These are phyloP conservation scores for Entelurus aequoreus DNA, from an alignment of 2,113 vertebrate genomes.

Conservation along the genomic window DNA sequence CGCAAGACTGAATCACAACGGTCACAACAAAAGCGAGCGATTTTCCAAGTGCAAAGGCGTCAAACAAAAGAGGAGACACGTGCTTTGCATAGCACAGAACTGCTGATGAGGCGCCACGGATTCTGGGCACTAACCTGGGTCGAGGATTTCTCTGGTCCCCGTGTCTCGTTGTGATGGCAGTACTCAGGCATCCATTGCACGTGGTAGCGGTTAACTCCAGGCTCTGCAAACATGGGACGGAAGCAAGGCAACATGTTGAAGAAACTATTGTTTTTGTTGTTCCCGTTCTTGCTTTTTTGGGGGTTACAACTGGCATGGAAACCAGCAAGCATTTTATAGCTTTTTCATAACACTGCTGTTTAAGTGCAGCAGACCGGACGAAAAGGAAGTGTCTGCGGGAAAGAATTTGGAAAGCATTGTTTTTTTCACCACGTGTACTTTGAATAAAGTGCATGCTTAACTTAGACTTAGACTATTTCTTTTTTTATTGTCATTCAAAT, in stretches of 20 bases:
- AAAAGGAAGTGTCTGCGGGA: not conserved
- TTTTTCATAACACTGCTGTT: not conserved
- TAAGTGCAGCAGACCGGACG: not conserved
- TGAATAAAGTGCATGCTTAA: not conserved
- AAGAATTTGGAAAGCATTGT: not conserved
- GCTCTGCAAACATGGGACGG: conserved; percentile 46
- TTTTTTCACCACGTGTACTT: not conserved
- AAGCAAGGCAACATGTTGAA: not conserved
- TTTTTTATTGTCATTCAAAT: too few species aligned
- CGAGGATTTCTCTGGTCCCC: conserved; percentile 71
- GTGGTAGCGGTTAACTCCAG: conserved; percentile 73
- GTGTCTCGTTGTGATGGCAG: conserved; percentile 82
- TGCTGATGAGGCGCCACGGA: conserved; percentile 10
- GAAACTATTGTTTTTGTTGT: not conserved
- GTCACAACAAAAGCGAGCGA: conserved; percentile 53
- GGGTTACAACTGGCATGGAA: not conserved
- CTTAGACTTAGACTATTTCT: too few species aligned
- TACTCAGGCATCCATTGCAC: conserved; percentile 86
- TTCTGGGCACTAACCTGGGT: conserved; percentile 73
- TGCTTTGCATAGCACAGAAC: conserved; percentile 47
- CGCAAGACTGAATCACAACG: conserved; percentile 58
- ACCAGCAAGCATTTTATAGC: not conserved
- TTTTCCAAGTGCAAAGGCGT: conserved; percentile 35
- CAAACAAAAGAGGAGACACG: conserved; percentile 44
- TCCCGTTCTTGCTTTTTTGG: not conserved